Base-by-base conservation (phyloP, 2,888 invertebrate species). In the Acanthoscelides obtectus region DNA sequence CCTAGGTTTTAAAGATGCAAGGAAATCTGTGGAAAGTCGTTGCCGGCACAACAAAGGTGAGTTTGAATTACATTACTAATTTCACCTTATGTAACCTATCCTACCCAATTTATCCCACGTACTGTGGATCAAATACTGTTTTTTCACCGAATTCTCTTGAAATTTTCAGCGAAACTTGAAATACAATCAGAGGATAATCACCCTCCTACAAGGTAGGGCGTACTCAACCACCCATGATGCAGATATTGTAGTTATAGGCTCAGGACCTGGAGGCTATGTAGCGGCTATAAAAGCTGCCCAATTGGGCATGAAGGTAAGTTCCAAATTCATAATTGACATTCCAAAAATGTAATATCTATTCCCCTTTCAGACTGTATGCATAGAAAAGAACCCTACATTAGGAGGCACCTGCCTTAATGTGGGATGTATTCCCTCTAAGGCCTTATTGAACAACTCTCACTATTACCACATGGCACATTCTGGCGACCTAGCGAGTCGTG, bases 241-340 rank as follows among this genome's bases (percentile, higher is more conserved):
- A 22, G 99, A 99, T 86, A 83, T 99, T 78, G 97, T 98, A 67
- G 98, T 99, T 3, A 98, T 99, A 81, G 99, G 99, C 45, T 93
- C 97, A 68, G 99, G 99, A 72, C 99, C 99, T 77, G 99, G 99
- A 76, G 99, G 99, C 75, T 99, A 99, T 90, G 99, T 99, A 70
- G 99, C 99, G 72, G 94, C 99, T 22, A 99, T 99, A 79, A 99
- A 99, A 89, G 98, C 99, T 71, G 94, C 99, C 64, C 99, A 99
- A 85, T 88, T 99, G 80, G 99, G 99, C 76, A 90, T 99, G 89
- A 99, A 98, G 88, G 95, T 95, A 87, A 70, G 20, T 69, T n/a
- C 20, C 69, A 69, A 5, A 67, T 19, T 66, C 1, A 20, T 65
- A n/a, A 20, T 22, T 64, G 19, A n/a, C 22, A 64, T 64, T 22